phyloP scores from a whole-genome alignment of 2,113 vertebrate genomes.

The human region DNA sequence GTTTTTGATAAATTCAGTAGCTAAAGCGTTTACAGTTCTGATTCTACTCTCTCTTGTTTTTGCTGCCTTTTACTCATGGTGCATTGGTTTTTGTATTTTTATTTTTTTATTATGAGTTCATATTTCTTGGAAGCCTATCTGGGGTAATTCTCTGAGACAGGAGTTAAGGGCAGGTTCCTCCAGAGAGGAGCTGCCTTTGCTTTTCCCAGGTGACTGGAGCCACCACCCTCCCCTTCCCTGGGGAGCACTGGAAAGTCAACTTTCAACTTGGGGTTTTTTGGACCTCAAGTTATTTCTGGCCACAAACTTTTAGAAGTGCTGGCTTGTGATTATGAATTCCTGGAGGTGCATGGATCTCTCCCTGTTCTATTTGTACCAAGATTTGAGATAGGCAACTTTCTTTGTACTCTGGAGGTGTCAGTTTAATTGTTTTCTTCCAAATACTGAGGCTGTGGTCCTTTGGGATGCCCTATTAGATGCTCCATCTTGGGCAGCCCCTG shows the following conservation, averaged over 20 bases:
- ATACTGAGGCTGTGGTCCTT: background rate
- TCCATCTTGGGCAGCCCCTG: background rate
- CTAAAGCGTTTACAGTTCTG: background rate
- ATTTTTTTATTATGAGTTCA: background rate
- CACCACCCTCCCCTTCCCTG: background rate
- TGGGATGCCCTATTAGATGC: background rate
- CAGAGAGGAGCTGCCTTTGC: background rate
- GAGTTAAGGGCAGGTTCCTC: background rate
- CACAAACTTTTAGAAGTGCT: background rate
- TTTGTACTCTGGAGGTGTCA: background rate
- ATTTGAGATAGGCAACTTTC: background rate
- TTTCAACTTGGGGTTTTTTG: background rate
- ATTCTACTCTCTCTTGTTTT: background rate
- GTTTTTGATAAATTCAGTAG: background rate
- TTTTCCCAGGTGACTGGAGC: background rate
- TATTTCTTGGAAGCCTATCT: background rate
- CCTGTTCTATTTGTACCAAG: background rate
- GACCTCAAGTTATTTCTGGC: background rate
- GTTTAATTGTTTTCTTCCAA: background rate
- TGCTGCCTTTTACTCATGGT: background rate
- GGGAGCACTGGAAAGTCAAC: background rate
- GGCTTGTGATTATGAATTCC: background rate
- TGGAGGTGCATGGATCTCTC: background rate
- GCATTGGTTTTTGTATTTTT: background rate
- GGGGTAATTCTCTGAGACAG: background rate